A percentile compares a stretch with the other conserved stretches of the same genome.
These are phyloP conservation scores for Hyaena hyaena DNA, from an alignment of 2,113 vertebrate species.

Conservation along the genomic window DNA sequence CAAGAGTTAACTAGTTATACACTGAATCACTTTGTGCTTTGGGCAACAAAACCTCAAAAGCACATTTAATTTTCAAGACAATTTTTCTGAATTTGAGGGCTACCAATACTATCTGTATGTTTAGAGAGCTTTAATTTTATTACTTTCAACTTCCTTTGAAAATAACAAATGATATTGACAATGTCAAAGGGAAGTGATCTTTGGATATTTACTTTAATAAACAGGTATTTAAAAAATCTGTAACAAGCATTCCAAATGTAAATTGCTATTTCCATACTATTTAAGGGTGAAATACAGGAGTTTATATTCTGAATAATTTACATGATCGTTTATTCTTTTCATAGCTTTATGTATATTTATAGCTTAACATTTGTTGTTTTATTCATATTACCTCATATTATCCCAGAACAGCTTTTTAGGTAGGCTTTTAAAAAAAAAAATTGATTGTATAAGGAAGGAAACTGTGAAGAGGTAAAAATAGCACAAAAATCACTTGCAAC, in stretches of 20 bases:
- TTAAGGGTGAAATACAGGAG: neutral
- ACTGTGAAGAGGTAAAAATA: neutral
- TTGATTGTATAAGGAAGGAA: neutral
- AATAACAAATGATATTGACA: neutral
- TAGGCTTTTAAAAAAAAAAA: neutral
- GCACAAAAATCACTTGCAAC: neutral
- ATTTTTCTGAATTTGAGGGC: neutral
- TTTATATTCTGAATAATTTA: neutral
- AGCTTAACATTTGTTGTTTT: neutral
- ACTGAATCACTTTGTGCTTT: neutral
- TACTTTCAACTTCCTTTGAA: neutral
- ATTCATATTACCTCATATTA: neutral
- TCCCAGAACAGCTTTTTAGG: neutral
- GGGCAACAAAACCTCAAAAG: neutral
- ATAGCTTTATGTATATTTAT: neutral
- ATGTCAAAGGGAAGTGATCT: neutral
- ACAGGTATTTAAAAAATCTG: neutral
- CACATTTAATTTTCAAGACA: neutral
- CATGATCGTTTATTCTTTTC: neutral
- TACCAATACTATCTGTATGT: neutral
- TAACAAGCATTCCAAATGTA: neutral
- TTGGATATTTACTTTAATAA: neutral
- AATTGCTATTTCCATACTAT: neutral
- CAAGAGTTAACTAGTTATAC: neutral
- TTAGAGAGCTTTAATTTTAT: neutral